Evolutionary conservation across 2,888 invertebrate genomes (phyloP).

Genomic region (Pycnomerus fuliginosus): DNA sequence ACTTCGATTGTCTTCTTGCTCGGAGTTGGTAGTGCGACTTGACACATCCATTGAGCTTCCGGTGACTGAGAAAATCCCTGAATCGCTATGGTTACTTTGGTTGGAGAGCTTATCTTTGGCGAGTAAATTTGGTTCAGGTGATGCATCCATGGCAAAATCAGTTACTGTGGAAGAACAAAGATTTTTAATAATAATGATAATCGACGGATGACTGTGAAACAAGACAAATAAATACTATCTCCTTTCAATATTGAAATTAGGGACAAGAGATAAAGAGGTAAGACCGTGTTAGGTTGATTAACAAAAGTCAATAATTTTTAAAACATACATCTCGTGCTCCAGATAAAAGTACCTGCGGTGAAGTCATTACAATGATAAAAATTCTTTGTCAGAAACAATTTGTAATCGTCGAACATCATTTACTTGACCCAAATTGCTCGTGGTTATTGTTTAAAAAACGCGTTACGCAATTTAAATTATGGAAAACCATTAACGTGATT

Average conservation of each 20-base stretch:
- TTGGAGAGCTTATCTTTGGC: conserved; percentile 31
- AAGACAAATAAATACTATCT: conserved; percentile 4
- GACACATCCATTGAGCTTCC: conserved; percentile 9
- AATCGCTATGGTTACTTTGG: conserved; percentile 44
- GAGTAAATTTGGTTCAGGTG: conserved; percentile 35
- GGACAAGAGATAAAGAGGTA: conserved; percentile 4
- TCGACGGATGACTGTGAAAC: neutral
- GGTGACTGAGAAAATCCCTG: conserved; percentile 49
- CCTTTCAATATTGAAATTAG: conserved; percentile 9
- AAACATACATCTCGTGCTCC: conserved; percentile 21
- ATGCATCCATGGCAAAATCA: conserved; percentile 46
- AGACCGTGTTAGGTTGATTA: conserved; percentile 27
- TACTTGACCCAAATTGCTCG: conserved; percentile 42
- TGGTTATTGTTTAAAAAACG: conserved; percentile 38
- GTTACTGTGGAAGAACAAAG: conserved; percentile 42
- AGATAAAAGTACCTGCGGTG: conserved; percentile 35
- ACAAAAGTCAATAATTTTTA: conserved; percentile 29
- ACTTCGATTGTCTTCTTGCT: conserved; percentile 54
- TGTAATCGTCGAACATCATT: conserved; percentile 36
- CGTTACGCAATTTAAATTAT: conserved; percentile 36
- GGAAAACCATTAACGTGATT: conserved; percentile 28
- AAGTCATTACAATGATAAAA: conserved; percentile 37
- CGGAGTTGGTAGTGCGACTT: no score
- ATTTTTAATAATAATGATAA: neutral
- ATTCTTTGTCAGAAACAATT: conserved; percentile 36